phyloP scores from a whole-genome alignment of 92 coral and sea anemone species.

The Umimayanthus chanpuru region DNA sequence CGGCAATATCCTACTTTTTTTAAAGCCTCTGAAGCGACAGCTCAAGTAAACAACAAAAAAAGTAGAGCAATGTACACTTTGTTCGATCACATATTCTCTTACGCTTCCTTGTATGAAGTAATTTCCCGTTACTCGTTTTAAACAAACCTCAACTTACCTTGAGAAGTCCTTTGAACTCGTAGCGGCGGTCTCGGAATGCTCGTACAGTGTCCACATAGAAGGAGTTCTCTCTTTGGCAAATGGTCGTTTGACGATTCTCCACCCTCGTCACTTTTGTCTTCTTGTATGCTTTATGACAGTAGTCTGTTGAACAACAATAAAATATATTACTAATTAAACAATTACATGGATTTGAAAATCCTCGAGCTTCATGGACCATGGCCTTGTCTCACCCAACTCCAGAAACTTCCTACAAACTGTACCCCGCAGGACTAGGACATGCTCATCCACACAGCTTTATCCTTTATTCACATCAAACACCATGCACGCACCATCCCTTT shows the following conservation, averaged over 20 bases:
- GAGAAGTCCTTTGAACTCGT: slow-evolving; percentile 93
- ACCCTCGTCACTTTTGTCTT: slow-evolving; percentile 70
- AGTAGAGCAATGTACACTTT: not conserved
- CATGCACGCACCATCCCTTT: too few relatives aligned
- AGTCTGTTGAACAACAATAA: slow-evolving; percentile 57
- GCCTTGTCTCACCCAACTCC: too few relatives aligned
- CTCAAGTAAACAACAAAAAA: not conserved
- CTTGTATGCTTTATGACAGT: slow-evolving; percentile 97
- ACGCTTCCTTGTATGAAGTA: not conserved
- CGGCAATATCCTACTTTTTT: too few relatives aligned
- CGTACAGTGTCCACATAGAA: slow-evolving; percentile 99
- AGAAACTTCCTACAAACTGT: too few relatives aligned
- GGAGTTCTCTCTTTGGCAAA: slow-evolving; percentile 98
- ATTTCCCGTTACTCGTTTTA: not conserved
- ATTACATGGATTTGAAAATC: too few relatives aligned
- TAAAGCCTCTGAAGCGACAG: not conserved
- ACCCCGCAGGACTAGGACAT: too few relatives aligned
- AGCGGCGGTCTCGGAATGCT: slow-evolving; percentile 97
- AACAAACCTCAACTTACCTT: slow-evolving; percentile 57
- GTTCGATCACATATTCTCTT: not conserved
- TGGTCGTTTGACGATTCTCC: slow-evolving; percentile 90
- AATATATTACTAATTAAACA: too few relatives aligned
- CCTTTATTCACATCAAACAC: too few relatives aligned
- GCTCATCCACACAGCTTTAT: too few relatives aligned
- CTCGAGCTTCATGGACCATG: too few relatives aligned